Base-by-base conservation (phyloP, 2,797 vertebrate genomes). In the Austrolebias charrua region DNA sequence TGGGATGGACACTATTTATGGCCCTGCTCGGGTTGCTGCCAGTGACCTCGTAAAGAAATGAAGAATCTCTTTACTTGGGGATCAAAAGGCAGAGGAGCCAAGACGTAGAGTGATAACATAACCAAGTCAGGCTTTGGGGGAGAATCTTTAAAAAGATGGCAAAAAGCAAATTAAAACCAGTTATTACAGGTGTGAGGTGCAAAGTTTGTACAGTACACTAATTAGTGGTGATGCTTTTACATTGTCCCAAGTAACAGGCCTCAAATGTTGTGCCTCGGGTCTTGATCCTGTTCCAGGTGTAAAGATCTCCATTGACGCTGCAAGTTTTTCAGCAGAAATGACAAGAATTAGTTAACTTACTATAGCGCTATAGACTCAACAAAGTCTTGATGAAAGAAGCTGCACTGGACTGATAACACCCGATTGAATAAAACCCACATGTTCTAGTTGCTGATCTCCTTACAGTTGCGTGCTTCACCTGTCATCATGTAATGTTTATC, bases 1-100 rank as follows among this genome's bases (percentile, higher is more conserved):
- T 88, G 76, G 78, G 45, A 73, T 87, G 85, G 81, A 87, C 82
- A 84, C 84, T 89, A 90, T 90, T 90, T 90, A 86, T 91, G 88
- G 83, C 76, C 75, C 80, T 69, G 77, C 83, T 91, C 79, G 49
- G 84, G 83, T 90, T 90, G 87, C 88, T 71, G 82, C 76, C 71
- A 33, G 70, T 88, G 87, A 87, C 88, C 88, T 88, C 81, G 66
- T 86, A 84, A 90, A 86, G 78, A 88, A 87, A 84, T 84, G 58
- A 84, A 88, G 82, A 70, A 81, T 84, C 75, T 87, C 74, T 64
- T 42, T 73, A 73, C 69, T 54, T 58, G 33, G 62, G 75, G 59
- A 76, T 81, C 78, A 86, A 86, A 88, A 78, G 11, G 63, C 76
- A 80, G 55, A 80, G 78, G 73, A 83, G 81, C 79, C 72, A 73